Conservation (phyloP, 2,888 invertebrate species). For the Anarsia innoxiella region DNA sequence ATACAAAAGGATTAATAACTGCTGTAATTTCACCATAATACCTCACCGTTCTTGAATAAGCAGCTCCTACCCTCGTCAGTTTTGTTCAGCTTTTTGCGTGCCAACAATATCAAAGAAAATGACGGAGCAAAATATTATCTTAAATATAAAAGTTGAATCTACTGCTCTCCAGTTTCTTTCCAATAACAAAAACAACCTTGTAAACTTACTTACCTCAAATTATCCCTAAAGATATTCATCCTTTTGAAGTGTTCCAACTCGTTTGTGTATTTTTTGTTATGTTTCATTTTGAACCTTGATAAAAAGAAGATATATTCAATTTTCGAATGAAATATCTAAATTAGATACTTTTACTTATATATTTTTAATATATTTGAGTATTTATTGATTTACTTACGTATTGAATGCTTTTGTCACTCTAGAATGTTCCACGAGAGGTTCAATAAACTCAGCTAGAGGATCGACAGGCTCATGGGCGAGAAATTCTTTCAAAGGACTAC, state of each 20-base stretch:
- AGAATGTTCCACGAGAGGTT: constrained; percentile 9
- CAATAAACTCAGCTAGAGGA: constrained; percentile 13
- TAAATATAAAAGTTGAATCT: too few relatives aligned
- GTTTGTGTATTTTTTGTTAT: constrained; percentile 13
- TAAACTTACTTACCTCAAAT: constrained; percentile 15
- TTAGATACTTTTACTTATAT: neutral
- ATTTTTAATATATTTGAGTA: neutral
- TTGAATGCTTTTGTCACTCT: constrained; percentile 13
- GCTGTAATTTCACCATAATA: too few relatives aligned
- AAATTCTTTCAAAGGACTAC: neutral
- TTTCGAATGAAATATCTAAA: neutral
- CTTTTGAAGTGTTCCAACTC: constrained; percentile 13
- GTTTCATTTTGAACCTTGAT: constrained; percentile 16
- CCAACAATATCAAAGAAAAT: too few relatives aligned
- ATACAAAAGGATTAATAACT: too few relatives aligned
- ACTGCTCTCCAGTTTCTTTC: too few relatives aligned
- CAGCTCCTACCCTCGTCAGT: too few relatives aligned
- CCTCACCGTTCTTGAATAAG: too few relatives aligned
- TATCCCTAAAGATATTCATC: constrained; percentile 14
- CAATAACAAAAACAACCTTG: neutral
- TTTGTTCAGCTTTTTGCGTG: too few relatives aligned
- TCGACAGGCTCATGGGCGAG: constrained; percentile 13
- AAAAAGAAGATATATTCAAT: constrained; percentile 1
- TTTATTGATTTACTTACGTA: constrained; percentile 9
- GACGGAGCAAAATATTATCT: too few relatives aligned